These are phyloP conservation scores for Neoscelio sp. DNA, from an alignment of 2,888 invertebrate species.

Conservation along the genomic window DNA sequence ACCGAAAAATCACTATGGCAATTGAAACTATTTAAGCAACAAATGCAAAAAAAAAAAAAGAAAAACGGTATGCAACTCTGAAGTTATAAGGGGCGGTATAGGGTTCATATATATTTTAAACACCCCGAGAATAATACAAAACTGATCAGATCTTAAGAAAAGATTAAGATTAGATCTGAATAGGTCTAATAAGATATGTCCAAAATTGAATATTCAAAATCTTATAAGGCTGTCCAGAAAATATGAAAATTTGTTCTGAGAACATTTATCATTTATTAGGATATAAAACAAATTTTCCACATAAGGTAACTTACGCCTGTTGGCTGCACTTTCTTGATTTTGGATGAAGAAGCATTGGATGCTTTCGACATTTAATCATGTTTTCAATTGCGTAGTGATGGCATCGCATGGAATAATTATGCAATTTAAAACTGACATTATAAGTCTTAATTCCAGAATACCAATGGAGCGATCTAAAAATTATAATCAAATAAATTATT, in stretches of 20 bases:
- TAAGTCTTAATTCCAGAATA: constrained; percentile 28
- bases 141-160: no score
- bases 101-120: no score
- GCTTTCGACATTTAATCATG: constrained; percentile 38
- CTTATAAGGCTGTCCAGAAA: no score
- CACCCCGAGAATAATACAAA: no score
- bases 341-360: constrained; percentile 62
- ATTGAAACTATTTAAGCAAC: no score
- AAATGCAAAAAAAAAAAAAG: no score
- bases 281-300: not conserved
- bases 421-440: constrained; percentile 56
- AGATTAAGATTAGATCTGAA: no score
- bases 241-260: not conserved
- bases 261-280: not conserved
- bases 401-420: constrained; percentile 66
- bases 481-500: constrained; percentile 18
- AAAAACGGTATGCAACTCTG: no score
- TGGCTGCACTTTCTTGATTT: not conserved
- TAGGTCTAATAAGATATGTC: no score
- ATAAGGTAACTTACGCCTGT: constrained; percentile 27
- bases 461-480: constrained; percentile 5
- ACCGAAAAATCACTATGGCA: no score
- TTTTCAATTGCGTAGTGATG: constrained; percentile 66
- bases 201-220: no score
- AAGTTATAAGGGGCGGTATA: no score